Conservation (phyloP, 2,888 invertebrate species). For the Amblyjoppa proteus region DNA sequence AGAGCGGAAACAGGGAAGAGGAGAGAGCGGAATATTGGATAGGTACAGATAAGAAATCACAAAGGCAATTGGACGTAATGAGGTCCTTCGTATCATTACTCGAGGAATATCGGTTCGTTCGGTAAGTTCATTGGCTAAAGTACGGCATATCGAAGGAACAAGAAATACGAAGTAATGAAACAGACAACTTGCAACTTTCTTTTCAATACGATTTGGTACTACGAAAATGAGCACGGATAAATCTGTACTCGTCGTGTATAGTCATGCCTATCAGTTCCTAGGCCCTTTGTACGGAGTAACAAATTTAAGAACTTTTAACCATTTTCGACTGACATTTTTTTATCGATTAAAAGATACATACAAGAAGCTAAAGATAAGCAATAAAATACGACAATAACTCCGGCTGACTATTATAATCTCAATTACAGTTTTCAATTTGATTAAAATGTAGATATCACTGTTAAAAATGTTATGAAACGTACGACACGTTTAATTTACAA, state of each 20-base stretch:
- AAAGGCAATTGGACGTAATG: conserved; percentile 8
- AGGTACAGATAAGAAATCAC: background rate
- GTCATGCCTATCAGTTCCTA: background rate
- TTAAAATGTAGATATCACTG: background rate
- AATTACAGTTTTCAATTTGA: background rate
- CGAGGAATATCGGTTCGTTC: background rate
- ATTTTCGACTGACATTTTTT: too few species aligned
- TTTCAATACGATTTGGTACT: background rate
- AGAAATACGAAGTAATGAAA: background rate
- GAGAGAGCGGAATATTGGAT: background rate
- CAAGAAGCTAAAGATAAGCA: too few species aligned
- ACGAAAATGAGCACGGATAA: background rate
- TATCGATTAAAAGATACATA: too few species aligned
- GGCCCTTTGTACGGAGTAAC: background rate
- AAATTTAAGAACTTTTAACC: background rate
- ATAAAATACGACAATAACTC: background rate
- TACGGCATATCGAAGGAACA: background rate
- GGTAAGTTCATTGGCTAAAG: background rate
- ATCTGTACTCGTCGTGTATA: background rate
- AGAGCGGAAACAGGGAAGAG: conserved; percentile 5
- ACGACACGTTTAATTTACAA: too few species aligned
- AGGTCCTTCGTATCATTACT: conserved; percentile 7
- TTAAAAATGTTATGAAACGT: too few species aligned
- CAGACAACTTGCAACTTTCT: background rate
- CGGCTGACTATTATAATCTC: background rate